Evolutionary conservation across 2,797 vertebrate species (phyloP), one percentile per base, ranked within the genome.

Genomic region (Falco cherrug): DNA sequence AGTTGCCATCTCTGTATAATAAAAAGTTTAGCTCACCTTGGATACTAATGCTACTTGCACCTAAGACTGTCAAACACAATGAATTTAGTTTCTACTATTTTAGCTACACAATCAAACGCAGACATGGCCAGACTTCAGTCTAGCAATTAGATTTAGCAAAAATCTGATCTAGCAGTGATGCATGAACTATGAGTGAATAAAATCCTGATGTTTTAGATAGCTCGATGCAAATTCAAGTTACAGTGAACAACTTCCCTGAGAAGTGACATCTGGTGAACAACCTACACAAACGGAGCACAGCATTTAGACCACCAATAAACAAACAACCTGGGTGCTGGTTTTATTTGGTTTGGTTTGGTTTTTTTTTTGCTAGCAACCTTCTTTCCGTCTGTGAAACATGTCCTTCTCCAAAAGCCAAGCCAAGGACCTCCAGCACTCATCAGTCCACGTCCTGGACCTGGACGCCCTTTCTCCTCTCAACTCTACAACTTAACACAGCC

Each of bases 261-360:
- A 88, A 54, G 43, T 1, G 11, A 82, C 64, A 89, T 12, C 41
- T 60, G 41, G 39, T 17, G n/a, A 79, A 76, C 16, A 43, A 9
- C 9, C 19, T 18, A 26, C 29, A 50, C 33, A 21, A 79, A 48
- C 4, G 37, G 5, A 4, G 10, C 28, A 14, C 15, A 33, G 16
- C 22, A 51, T 13, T 51, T 10, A 51, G 15, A 74, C 2, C 14
- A 59, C 1, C 12, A 28, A 56, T 19, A 69, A 76, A 78, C 2
- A 37, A 63, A 19, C 5, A 68, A 10, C 14, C 16, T 4, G 47
- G 35, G 39, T 31, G 13, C 24, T 48, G 4, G 3, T 33, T 53
- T 31, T 7, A 16, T 9, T 7, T 35, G 10, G 0, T 12, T 37
- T 37, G 37, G n/a, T n/a, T n/a, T n/a, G n/a, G n/a, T 4, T 4